Percentiles rank a stretch among this genome's conserved stretches.
These are phyloP conservation scores for Hylaea fasciaria DNA, from an alignment of 2,888 invertebrate species.

Conservation along the genomic window DNA sequence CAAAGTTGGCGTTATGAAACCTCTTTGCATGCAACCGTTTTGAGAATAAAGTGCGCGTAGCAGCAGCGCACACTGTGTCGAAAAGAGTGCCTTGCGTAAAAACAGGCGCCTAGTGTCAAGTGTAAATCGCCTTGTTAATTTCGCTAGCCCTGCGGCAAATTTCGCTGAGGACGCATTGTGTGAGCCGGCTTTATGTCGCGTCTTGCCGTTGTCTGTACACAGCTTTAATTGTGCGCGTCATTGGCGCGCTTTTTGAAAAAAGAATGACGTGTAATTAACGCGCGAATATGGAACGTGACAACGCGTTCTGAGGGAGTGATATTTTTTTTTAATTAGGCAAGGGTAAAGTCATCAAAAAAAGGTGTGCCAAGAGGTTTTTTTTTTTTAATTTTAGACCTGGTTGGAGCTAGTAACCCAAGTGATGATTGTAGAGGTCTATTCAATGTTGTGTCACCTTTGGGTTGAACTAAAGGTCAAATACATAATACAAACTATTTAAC, in stretches of 20 bases:
- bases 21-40: constrained; percentile 48
- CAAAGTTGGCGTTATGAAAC: constrained; percentile 36
- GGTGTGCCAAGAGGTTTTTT: constrained; percentile 30
- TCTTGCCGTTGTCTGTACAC: constrained; percentile 84
- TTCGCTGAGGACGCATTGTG: constrained; percentile 84
- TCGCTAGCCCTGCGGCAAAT: constrained; percentile 83
- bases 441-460: constrained; percentile 30
- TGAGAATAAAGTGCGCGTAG: constrained; percentile 57
- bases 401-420: not conserved
- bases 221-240: constrained; percentile 84
- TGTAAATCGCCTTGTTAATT: constrained; percentile 86
- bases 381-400: constrained; percentile 22
- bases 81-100: constrained; percentile 71
- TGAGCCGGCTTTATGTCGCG: constrained; percentile 82
- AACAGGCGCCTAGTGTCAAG: constrained; percentile 83
- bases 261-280: constrained; percentile 85
- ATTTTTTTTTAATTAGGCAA: constrained; percentile 82
- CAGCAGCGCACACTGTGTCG: constrained; percentile 56
- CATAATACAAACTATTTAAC: constrained; percentile 45
- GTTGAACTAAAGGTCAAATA: constrained; percentile 19
- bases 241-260: constrained; percentile 84
- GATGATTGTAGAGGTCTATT: constrained; percentile 4
- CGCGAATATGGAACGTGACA: constrained; percentile 85
- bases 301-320: constrained; percentile 80
- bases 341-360: constrained; percentile 49